Conservation (phyloP, 64 coral and sea anemone species). For the Stylophora pistillata region DNA sequence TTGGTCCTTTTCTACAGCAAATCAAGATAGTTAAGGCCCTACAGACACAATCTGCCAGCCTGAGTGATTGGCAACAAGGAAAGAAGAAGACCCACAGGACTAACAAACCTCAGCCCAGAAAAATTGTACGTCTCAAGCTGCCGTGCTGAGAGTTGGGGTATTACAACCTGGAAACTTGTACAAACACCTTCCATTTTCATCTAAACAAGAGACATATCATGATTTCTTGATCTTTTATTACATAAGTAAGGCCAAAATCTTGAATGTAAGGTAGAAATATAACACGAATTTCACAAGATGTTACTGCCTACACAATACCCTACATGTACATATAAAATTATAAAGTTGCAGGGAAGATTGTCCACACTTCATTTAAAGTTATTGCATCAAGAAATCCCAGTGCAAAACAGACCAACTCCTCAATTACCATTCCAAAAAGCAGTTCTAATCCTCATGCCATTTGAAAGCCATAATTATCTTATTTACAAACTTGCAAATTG, state of each 20-base stretch:
- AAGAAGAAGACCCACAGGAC: no score
- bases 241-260: conserved; percentile 41
- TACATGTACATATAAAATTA: background rate
- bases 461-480: background rate
- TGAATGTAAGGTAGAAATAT: conserved; percentile 34
- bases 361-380: background rate
- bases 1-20: no score
- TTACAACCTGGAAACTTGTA: no score
- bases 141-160: no score
- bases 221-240: conserved; percentile 39
- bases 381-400: background rate
- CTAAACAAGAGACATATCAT: background rate
- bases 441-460: background rate
- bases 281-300: conserved; percentile 7
- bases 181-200: no score
- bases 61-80: no score
- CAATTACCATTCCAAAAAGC: background rate
- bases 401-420: background rate
- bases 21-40: no score
- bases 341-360: background rate
- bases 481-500: conserved; percentile 24
- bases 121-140: no score
- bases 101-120: no score
- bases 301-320: background rate
- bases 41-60: no score